A percentile compares a stretch with the other conserved stretches of the same genome.
These are phyloP conservation scores for Scleropages formosus DNA, from an alignment of 2,797 vertebrate genomes.

Conservation along the genomic window DNA sequence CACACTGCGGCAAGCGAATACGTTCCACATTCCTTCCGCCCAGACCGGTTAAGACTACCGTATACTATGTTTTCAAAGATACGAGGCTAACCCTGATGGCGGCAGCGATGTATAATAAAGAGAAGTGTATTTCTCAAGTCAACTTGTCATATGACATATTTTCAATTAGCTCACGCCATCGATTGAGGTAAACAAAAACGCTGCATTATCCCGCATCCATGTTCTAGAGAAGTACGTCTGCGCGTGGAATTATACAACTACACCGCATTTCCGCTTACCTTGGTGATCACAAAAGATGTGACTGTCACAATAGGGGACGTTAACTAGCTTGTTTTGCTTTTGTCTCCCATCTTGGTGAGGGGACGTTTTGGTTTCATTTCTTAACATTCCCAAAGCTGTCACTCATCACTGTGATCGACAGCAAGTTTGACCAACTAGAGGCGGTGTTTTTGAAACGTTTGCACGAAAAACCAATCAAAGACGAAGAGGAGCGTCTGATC, in stretches of 20 bases:
- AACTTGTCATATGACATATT: too few species aligned
- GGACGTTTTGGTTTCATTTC: conserved; percentile 33
- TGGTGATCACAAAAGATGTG: neutral
- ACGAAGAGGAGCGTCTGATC: neutral
- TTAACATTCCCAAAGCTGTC: neutral
- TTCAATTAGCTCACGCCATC: too few species aligned
- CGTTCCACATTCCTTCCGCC: neutral
- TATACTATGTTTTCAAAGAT: too few species aligned
- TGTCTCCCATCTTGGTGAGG: conserved; percentile 20
- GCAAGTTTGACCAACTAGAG: conserved; percentile 16
- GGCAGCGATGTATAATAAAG: too few species aligned
- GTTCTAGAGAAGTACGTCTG: too few species aligned
- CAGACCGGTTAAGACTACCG: too few species aligned
- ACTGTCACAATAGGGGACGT: neutral
- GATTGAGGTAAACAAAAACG: too few species aligned
- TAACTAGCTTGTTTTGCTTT: conserved; percentile 23
- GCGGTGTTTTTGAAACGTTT: neutral
- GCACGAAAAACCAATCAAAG: conserved; percentile 21
- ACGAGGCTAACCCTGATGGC: too few species aligned
- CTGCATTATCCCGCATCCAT: too few species aligned
- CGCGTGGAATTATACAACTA: neutral
- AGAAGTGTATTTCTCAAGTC: too few species aligned
- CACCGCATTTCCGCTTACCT: conserved; percentile 17
- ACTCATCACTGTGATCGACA: conserved; percentile 12
- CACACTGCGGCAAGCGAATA: neutral